A percentile compares a stretch with the other conserved stretches of the same genome.
Evolutionary conservation across 2,113 vertebrate species (phyloP).

Genomic region (Balaenoptera acutorostrata): DNA sequence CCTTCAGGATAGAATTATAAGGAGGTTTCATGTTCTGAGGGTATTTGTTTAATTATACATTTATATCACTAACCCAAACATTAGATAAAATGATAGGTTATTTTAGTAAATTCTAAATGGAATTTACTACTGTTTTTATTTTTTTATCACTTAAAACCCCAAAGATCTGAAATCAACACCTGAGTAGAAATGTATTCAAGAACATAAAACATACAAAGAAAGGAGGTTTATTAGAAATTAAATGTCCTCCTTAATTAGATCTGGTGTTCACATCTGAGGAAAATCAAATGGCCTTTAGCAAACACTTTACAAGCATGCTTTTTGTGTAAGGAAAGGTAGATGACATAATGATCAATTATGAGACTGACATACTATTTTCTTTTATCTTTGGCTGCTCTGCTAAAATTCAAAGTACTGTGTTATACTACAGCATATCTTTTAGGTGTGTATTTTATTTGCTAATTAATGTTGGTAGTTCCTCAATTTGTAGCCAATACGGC

Average conservation of each 20-base stretch:
- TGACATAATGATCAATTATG: slow-evolving; percentile 62
- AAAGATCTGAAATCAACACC: slow-evolving; percentile 45
- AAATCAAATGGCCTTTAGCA: slow-evolving; percentile 71
- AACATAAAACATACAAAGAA: slow-evolving; percentile 3
- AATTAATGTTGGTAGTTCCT: slow-evolving; percentile 42
- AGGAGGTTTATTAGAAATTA: slow-evolving; percentile 57
- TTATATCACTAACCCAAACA: not conserved
- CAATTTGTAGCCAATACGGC: not conserved
- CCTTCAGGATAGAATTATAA: not conserved
- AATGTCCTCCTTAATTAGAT: slow-evolving; percentile 50
- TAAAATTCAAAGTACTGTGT: slow-evolving; percentile 49
- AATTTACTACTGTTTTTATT: not conserved
- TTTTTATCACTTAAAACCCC: not conserved
- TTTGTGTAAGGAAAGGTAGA: slow-evolving; percentile 32
- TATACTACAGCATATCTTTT: slow-evolving; percentile 34
- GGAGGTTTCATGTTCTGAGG: not conserved
- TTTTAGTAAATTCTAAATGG: not conserved
- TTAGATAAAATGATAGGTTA: not conserved
- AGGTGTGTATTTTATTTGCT: slow-evolving; percentile 58
- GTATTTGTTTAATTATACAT: not conserved
- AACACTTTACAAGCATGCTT: slow-evolving; percentile 42
- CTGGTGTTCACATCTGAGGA: slow-evolving; percentile 54
- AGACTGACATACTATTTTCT: slow-evolving; percentile 30
- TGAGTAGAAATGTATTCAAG: not conserved
- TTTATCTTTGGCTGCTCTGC: slow-evolving; percentile 46